A percentile compares a stretch with the other conserved stretches of the same genome.
Evolutionary conservation across 2,888 invertebrate species (phyloP).

Genomic region (Halictus ligatus): DNA sequence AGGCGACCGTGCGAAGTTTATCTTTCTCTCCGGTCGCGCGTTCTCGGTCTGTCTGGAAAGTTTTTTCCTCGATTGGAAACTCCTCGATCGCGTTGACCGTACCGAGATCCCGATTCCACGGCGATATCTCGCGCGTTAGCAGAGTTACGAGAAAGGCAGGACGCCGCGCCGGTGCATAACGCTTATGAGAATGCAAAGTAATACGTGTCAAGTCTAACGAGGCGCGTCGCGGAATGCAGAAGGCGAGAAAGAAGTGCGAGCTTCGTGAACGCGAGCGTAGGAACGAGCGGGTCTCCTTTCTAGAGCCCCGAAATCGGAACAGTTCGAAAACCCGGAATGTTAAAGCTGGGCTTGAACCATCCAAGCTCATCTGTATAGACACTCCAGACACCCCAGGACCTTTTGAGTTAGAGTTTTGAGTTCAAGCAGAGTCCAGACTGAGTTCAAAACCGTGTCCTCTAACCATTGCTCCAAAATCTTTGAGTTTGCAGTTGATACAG

Average conservation of each 20-base stretch:
- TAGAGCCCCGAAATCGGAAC: constrained; percentile 1
- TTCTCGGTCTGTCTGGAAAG: constrained; percentile 24
- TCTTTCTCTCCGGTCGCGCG: not conserved
- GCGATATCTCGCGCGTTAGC: constrained; percentile 44
- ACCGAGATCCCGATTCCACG: constrained; percentile 30
- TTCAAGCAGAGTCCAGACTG: no score
- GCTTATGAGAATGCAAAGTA: constrained; percentile 79
- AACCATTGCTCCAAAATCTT: no score
- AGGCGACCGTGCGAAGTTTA: not conserved
- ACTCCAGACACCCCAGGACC: no score
- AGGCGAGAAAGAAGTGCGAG: constrained; percentile 56
- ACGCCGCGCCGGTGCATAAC: constrained; percentile 47
- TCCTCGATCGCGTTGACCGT: constrained; percentile 30
- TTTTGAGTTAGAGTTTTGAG: no score
- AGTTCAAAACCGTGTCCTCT: no score
- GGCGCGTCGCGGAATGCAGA: constrained; percentile 79
- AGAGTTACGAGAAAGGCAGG: constrained; percentile 57
- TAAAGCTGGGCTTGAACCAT: not conserved
- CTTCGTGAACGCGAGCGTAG: constrained; percentile 24
- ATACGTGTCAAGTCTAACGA: constrained; percentile 81
- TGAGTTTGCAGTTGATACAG: no score
- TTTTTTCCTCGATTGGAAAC: constrained; percentile 43
- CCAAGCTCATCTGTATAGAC: not conserved
- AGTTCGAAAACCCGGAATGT: not conserved
- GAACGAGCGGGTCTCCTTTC: constrained; percentile 20